Evolutionary conservation across 2,888 invertebrate genomes (phyloP).

Genomic region (Ypsolopha sequella): DNA sequence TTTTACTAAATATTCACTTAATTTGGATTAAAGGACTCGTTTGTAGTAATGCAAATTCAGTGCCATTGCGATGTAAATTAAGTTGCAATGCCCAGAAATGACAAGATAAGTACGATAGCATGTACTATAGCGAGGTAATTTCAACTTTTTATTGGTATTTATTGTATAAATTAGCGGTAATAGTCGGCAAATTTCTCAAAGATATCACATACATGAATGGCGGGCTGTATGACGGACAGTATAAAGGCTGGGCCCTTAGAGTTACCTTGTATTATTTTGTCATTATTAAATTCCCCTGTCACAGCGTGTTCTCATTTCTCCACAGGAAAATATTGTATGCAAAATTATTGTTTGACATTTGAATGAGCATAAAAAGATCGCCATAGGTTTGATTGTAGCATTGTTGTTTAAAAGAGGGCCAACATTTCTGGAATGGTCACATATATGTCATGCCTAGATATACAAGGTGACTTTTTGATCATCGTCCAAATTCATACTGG

Average conservation of each 20-base stretch:
- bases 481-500: too few relatives aligned
- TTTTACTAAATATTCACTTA: too few relatives aligned
- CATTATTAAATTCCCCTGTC: constrained; percentile 71
- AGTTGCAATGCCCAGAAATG: too few relatives aligned
- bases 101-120: constrained; percentile 7
- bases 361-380: constrained; percentile 33
- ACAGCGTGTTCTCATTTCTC: constrained; percentile 59
- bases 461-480: too few relatives aligned
- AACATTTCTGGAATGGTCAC: too few relatives aligned
- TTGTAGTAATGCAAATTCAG: too few relatives aligned
- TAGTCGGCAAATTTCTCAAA: constrained; percentile 59
- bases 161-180: constrained; percentile 54
- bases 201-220: constrained; percentile 67
- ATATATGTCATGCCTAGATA: too few relatives aligned
- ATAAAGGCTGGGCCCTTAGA: constrained; percentile 65
- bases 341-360: constrained; percentile 66
- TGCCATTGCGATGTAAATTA: too few relatives aligned
- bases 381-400: constrained; percentile 1
- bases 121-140: constrained; percentile 7
- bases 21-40: too few relatives aligned
- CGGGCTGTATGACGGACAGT: constrained; percentile 66
- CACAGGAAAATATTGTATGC: constrained; percentile 69
- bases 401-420: not conserved
- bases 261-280: constrained; percentile 70
- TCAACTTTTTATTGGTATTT: not conserved